These are phyloP conservation scores for Papilio protenor DNA, from an alignment of 2,888 invertebrate genomes.

Conservation along the genomic window DNA sequence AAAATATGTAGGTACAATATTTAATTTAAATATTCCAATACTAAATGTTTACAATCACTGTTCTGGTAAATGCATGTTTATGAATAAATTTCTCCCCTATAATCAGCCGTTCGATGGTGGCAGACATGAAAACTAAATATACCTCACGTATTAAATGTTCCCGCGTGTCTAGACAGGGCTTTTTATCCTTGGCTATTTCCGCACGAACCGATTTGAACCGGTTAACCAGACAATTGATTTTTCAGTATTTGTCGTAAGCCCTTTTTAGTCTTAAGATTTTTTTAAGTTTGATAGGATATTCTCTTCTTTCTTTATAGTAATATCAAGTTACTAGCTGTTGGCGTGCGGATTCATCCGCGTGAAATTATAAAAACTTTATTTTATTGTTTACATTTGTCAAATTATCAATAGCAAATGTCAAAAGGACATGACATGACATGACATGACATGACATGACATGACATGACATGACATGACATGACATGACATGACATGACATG, in stretches of 20 bases:
- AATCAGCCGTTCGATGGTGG: slow-evolving; percentile 35
- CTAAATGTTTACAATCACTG: background rate
- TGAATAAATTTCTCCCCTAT: slow-evolving; percentile 41
- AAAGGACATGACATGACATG: too few species aligned
- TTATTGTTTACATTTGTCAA: too few species aligned
- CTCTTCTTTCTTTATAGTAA: background rate
- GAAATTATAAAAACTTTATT: too few species aligned
- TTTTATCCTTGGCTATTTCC: slow-evolving; percentile 36
- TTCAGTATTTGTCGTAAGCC: background rate
- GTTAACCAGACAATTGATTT: slow-evolving; percentile 14
- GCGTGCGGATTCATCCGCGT: too few species aligned
- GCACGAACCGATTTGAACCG: slow-evolving; percentile 15
- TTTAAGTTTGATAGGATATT: background rate
- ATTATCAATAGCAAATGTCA: too few species aligned
- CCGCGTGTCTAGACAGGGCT: slow-evolving; percentile 32
- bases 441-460: too few species aligned
- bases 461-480: too few species aligned
- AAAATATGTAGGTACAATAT: background rate
- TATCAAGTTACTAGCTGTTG: background rate
- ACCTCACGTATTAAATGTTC: slow-evolving; percentile 15
- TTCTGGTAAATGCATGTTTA: slow-evolving; percentile 5
- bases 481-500: too few species aligned
- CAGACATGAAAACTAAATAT: slow-evolving; percentile 32
- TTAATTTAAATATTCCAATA: background rate
- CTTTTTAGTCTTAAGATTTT: background rate